Evolutionary conservation across 2,888 invertebrate species (phyloP), one percentile per base, ranked within the genome.

Genomic region (Halictus ligatus): DNA sequence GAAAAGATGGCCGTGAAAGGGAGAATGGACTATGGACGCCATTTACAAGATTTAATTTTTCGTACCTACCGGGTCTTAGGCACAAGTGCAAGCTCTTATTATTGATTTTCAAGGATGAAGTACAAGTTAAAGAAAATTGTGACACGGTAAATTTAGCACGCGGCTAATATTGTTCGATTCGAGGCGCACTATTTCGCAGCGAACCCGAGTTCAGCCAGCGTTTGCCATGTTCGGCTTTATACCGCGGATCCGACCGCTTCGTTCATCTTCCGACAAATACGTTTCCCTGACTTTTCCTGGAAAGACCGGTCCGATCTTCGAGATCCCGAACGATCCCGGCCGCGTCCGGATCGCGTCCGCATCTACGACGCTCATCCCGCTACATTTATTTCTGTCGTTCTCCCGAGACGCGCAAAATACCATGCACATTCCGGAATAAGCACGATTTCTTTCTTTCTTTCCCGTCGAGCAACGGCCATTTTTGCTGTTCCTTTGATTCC

Each of bases 401-500:
- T 46, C 29, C 18, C 10, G 69, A 40, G 69, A 35, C 10, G 50
- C 67, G n/a, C 35, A 54, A 71, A 77, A 69, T 50, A 69, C 18
- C 67, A 50, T 25, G 50, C 64, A 50, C 69, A 50, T 69, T 54
- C 69, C 12, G 15, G 69, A 35, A 69, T 77, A 77, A 77, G 29
- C 69, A 35, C 50, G 67, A 73, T 40, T 50, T 69, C 29, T 75
- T 60, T 29, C 35, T 35, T 35, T 35, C 35, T 54, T 69, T 25
- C 35, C n/a, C 18, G 35, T n/a, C 40, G 58, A 43, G 78, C 81
- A 78, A 13, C 18, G 15, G 69, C 64, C 29, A 79, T 73, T 73
- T 75, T 67, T 84, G 54, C 40, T 67, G 60, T 72, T 18, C 79
- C 67, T 77, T 71, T 84, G 67, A 71, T 77, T 77, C 40, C 74